Base-by-base conservation (phyloP, 2,888 invertebrate species). In the Ornithoptera priamus region DNA sequence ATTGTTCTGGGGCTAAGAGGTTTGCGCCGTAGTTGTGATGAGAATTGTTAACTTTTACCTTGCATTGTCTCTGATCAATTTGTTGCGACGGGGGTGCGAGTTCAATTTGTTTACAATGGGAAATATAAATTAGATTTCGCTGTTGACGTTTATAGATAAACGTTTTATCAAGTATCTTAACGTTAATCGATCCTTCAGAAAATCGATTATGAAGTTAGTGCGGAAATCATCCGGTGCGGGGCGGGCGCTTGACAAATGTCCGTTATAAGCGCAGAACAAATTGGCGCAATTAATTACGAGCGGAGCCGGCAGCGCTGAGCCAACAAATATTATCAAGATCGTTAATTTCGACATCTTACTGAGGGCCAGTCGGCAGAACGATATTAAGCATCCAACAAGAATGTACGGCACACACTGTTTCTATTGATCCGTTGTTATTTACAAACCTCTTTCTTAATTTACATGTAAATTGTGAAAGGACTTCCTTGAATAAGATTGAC, bases 1-100 rank as follows among this genome's bases (percentile, higher is more conserved):
- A 91, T 91, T 92, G 91, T 91, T 88, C 89, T 85, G 91, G 91
- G 91, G 89, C 88, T 90, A 90, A 90, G 92, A 90, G 90, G 90
- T 87, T 90, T 89, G 88, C 85, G 81, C 85, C 78, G 83, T 84
- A 86, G 83, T 87, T 89, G 85, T 81, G 85, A 87, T 85, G 88
- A 88, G 89, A 89, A 90, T 89, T 89, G 85, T 82, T 85, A 90
- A 91, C 89, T 90, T 89, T 88, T 84, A 83, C 85, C 80, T 79
- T 80, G 81, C 81, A 81, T 78, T 71, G 78, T 83, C 80, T 83
- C 81, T 85, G 77, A 78, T 81, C 87, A 82, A 87, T 85, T 86
- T 87, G 83, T 82, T 78, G 77, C 75, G 74, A 76, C 78, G 36
- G 67, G 12, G 58, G 72, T 30, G 24, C 57, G 72, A 73, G 77